phyloP scores from a whole-genome alignment of 2,113 vertebrate species.

The Apteryx owenii region DNA sequence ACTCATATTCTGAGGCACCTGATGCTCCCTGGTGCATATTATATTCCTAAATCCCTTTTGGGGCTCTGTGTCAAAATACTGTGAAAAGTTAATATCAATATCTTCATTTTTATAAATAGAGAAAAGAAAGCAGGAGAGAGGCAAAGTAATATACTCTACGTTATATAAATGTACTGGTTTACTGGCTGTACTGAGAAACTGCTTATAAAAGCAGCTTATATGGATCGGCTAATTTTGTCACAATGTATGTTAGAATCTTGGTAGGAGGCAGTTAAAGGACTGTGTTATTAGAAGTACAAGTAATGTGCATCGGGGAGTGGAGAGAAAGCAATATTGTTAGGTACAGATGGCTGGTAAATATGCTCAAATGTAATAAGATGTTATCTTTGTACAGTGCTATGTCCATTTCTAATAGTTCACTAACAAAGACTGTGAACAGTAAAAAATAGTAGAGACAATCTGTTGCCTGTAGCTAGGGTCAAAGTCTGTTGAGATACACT shows the following conservation, averaged over 20 bases:
- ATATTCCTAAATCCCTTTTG: not conserved
- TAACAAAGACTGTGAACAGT: conserved; percentile 24
- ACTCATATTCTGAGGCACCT: not conserved
- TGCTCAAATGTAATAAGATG: conserved; percentile 27
- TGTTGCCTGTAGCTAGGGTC: conserved; percentile 58
- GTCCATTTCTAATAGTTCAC: conserved; percentile 13
- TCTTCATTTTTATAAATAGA: not conserved
- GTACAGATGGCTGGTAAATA: conserved; percentile 52
- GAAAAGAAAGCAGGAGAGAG: not conserved
- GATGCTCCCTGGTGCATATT: not conserved
- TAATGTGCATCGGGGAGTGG: not conserved
- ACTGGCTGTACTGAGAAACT: not conserved
- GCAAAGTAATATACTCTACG: not conserved
- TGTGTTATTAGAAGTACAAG: not conserved
- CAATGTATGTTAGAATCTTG: not conserved
- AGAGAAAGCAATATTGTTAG: not conserved
- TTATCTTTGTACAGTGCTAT: conserved; percentile 27
- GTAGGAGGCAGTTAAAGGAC: not conserved
- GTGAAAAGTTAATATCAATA: not conserved
- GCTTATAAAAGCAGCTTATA: not conserved
- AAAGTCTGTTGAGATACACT: conserved; percentile 41
- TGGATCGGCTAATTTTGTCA: not conserved
- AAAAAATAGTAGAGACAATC: conserved; percentile 23
- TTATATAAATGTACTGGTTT: not conserved
- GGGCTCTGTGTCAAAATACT: not conserved